A percentile compares a stretch with the other conserved stretches of the same genome.
Conservation (phyloP, 2,797 vertebrate genomes). For the Columba guinea region DNA sequence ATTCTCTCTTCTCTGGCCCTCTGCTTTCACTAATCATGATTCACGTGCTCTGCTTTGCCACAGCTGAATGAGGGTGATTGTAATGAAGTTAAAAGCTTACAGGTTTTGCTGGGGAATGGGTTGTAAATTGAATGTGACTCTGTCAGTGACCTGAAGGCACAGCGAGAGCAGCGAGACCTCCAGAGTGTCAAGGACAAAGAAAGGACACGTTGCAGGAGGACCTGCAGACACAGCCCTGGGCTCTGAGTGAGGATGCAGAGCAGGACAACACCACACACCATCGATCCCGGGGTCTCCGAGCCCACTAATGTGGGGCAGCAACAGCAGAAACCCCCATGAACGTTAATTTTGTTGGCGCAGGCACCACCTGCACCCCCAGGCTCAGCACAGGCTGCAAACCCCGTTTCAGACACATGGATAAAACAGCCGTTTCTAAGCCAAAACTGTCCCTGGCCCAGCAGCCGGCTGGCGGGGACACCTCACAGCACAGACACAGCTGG, state of each 20-base stretch:
- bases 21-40: slow-evolving; percentile 23
- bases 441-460: rapidly evolving
- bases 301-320: rapidly evolving
- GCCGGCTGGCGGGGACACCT: not conserved
- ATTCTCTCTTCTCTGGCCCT: slow-evolving; percentile 4
- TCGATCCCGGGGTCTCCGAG: not conserved
- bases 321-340: not conserved
- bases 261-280: not conserved
- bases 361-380: not conserved
- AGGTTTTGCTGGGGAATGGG: not conserved
- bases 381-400: not conserved
- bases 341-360: not conserved
- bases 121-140: not conserved
- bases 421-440: rapidly evolving
- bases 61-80: not conserved
- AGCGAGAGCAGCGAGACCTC: not conserved
- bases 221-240: rapidly evolving
- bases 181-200: not conserved
- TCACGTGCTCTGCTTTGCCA: not conserved
- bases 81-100: slow-evolving; percentile 13
- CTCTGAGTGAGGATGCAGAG: not conserved
- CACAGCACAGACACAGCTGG: rapidly evolving
- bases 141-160: not conserved
- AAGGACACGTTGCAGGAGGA: not conserved
- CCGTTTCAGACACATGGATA: rapidly evolving